A percentile compares a stretch with the other conserved stretches of the same genome.
Conservation (phyloP, 2,797 vertebrate genomes). For the Acridotheres tristis region DNA sequence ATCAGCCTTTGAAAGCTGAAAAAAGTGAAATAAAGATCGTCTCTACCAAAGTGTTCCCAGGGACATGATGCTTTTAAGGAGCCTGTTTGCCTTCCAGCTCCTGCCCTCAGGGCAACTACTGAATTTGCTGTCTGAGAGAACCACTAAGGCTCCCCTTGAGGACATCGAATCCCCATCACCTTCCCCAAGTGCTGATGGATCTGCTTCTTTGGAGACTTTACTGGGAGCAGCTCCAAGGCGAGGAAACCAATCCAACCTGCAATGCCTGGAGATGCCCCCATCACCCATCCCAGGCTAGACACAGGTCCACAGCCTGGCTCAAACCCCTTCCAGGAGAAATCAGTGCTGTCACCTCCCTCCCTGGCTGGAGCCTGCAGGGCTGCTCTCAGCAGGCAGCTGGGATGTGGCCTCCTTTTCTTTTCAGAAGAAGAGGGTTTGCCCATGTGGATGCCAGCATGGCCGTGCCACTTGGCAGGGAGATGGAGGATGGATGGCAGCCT, state of each 20-base stretch:
- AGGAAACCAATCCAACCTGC: neutral
- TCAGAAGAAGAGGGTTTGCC: neutral
- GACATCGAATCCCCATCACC: neutral
- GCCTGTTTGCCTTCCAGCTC: neutral
- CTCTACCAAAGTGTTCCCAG: neutral
- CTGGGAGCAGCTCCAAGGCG: neutral
- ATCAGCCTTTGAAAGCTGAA: neutral
- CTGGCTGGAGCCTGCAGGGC: neutral
- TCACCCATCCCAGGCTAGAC: neutral
- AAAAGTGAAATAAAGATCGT: neutral
- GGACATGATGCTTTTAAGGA: neutral
- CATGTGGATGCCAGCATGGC: neutral
- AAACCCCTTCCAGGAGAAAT: rapidly evolving
- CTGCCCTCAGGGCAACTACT: neutral
- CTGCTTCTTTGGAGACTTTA: neutral
- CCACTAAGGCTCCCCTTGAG: neutral
- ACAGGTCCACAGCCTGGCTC: neutral
- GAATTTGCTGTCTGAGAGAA: neutral
- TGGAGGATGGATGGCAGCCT: neutral
- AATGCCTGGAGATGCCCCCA: neutral
- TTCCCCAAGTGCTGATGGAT: neutral
- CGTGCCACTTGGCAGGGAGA: neutral
- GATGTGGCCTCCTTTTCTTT: neutral
- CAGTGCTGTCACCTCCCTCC: rapidly evolving
- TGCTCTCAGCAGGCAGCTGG: slow-evolving; percentile 3